Evolutionary conservation across 53 echinoderm and acorn worm species (phyloP).

Genomic region (Luidia sarsii): DNA sequence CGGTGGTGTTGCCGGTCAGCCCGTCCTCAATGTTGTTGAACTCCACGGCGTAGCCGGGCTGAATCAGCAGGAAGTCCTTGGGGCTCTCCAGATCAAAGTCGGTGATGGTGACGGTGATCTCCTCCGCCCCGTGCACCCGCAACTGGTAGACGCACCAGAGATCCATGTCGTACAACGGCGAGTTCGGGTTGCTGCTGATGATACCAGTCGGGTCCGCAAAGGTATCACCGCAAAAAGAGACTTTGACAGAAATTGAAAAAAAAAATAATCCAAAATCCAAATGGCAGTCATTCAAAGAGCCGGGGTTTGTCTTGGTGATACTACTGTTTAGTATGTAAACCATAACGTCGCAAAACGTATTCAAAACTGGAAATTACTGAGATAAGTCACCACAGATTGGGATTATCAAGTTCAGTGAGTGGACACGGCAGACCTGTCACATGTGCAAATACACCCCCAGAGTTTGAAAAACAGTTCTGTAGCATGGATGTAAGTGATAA

Average conservation of each 20-base stretch:
- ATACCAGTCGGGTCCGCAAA: background rate
- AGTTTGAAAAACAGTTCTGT: no score
- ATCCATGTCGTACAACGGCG: no score
- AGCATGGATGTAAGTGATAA: no score
- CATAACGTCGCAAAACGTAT: no score
- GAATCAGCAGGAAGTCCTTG: constrained; percentile 11
- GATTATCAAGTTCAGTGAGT: no score
- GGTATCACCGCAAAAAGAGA: constrained; percentile 8
- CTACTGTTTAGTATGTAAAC: no score
- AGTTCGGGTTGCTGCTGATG: constrained; percentile 9
- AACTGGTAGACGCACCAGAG: constrained; percentile 20
- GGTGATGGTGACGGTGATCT: constrained; percentile 17
- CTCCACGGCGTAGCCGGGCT: background rate
- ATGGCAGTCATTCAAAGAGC: background rate
- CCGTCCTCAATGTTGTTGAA: no score
- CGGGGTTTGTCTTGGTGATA: no score
- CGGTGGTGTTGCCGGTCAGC: background rate
- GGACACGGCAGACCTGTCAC: no score
- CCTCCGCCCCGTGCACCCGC: constrained; percentile 32
- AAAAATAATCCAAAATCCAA: background rate
- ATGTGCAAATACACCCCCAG: no score
- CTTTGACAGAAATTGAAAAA: background rate
- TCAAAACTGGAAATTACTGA: no score
- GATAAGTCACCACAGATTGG: no score
- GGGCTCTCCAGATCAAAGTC: constrained; percentile 18